Conservation (phyloP, 2,113 vertebrate genomes). For the Urocitellus parryii region DNA sequence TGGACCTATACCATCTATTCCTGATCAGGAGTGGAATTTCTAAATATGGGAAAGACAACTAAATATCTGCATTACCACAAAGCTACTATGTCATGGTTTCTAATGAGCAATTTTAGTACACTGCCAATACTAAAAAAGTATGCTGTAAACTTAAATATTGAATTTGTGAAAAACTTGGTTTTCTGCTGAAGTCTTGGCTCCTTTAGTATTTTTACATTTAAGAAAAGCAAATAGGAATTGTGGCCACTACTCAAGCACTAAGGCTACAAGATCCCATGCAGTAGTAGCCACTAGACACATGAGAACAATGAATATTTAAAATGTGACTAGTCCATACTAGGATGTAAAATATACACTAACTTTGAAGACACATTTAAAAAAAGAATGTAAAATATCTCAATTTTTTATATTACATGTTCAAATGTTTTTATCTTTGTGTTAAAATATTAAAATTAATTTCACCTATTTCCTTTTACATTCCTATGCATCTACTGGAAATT, state of each 20-base stretch:
- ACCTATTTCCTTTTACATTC: not conserved
- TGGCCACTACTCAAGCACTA: not conserved
- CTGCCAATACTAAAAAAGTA: not conserved
- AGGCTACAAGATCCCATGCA: not conserved
- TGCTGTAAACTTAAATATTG: not conserved
- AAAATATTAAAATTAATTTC: not conserved
- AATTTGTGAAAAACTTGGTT: not conserved
- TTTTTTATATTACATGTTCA: not conserved
- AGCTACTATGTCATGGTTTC: not conserved
- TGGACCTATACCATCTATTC: not conserved
- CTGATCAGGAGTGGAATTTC: not conserved
- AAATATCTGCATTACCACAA: not conserved
- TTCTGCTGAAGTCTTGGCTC: not conserved
- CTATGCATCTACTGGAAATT: not conserved
- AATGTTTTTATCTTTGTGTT: not conserved
- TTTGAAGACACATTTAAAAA: not conserved
- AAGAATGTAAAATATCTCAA: not conserved
- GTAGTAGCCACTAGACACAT: not conserved
- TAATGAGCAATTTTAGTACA: constrained; percentile 20
- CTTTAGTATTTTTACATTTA: not conserved
- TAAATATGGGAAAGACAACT: constrained; percentile 7
- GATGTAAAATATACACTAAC: not conserved
- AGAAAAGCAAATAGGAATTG: not conserved
- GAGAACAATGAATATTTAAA: not conserved
- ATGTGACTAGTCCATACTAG: not conserved